Evolutionary conservation across 2,113 vertebrate species (phyloP), one percentile per base, ranked within the genome.

Genomic region (Gallinago jamesoni): DNA sequence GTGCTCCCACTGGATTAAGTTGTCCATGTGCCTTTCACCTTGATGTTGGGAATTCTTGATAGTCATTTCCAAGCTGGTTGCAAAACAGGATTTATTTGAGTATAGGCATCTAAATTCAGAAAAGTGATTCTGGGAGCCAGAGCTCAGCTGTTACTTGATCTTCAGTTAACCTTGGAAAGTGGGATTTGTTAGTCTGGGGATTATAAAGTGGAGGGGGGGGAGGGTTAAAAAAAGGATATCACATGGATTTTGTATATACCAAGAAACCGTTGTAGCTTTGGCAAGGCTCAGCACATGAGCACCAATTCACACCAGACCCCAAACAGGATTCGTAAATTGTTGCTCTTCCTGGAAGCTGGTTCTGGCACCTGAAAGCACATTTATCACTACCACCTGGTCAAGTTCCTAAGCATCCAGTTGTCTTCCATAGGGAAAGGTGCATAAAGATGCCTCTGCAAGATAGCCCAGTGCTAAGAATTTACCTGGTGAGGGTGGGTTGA

Each of bases 401-500:
- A 50, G 30, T 62, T 78, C 78, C 39, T 90, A 17, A 84, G 12
- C 4, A 41, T 50, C 21, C 39, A 30, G 6, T 30, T 47, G 7
- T 39, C 27, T 72, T 60, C 31, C 48, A 19, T 0, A 8, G 22
- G 12, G 17, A 60, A 74, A 53, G 7, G 12, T 39, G 12, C 35
- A 33, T n/a, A 79, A 52, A 74, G 28, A 20, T 14, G 14, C 59
- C 27, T 90, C 48, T 48, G 27, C 12, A 68, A n/a, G 18, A 6
- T 12, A 41, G 21, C 10, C 43, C 2, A 1, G 24, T 27, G 12
- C 30, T 52, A 43, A 53, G 33, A 68, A 63, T 55, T 89, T 55
- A 76, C 8, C 19, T 16, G 1, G 0, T 19, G 11, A 0, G 0
- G 22, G 3, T 48, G 33, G 6, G 7, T 4, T 43, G 53, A 39